Percentiles rank a stretch among this genome's conserved stretches.
Evolutionary conservation across 2,797 vertebrate species (phyloP).

Genomic region (Tenualosa thibaudeaui): DNA sequence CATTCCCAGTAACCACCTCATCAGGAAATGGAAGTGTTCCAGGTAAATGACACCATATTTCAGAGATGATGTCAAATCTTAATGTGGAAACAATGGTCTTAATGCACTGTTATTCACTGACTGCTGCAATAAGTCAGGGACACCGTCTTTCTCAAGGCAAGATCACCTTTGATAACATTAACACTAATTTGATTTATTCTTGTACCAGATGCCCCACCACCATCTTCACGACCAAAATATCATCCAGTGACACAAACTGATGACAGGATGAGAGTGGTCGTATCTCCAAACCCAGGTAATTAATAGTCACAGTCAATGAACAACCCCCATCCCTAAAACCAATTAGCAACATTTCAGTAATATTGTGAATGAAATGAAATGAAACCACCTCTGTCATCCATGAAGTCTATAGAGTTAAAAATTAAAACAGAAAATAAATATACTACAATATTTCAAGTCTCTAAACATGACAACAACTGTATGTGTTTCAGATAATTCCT

Average conservation of each 20-base stretch:
- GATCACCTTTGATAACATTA: neutral
- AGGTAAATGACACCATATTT: constrained; percentile 56
- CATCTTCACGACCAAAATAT: constrained; percentile 60
- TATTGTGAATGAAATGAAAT: neutral
- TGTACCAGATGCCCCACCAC: constrained; percentile 60
- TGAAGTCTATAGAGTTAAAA: neutral
- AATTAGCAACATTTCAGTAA: neutral
- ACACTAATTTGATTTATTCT: constrained; percentile 27
- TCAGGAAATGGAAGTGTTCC: constrained; percentile 64
- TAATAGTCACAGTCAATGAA: neutral
- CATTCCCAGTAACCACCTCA: constrained; percentile 47
- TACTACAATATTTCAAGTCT: neutral
- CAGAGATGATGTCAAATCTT: neutral
- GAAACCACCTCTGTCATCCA: neutral
- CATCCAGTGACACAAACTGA: constrained; percentile 63
- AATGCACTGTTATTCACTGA: neutral
- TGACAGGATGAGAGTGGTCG: constrained; percentile 46
- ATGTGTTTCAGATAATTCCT: constrained; percentile 62
- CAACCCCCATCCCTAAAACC: neutral
- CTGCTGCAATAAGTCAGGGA: neutral
- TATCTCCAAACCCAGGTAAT: constrained; percentile 47
- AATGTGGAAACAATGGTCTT: neutral
- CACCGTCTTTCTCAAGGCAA: neutral
- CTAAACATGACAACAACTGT: neutral
- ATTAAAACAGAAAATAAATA: neutral